Base-by-base conservation (phyloP, 2,888 invertebrate genomes). In the Leucoma salicis region DNA sequence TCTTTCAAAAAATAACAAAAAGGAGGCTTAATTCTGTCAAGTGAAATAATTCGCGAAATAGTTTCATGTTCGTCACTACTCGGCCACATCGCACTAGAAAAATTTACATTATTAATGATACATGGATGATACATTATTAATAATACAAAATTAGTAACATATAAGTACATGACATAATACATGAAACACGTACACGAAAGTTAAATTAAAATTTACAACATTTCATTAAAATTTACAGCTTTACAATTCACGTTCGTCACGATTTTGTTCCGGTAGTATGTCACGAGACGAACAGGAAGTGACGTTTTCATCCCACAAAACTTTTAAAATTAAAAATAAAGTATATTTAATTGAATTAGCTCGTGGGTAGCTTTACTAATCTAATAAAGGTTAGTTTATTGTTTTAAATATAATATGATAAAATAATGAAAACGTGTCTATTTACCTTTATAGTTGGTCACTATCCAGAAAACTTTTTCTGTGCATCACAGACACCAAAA, bases 181-280 rank as follows among this genome's bases (percentile, higher is more conserved):
- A n/a, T n/a, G 18, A 5, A 18, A 18, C 18, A 18, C 18, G 18
- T 18, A 18, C 4, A 7, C 7, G 7, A 18, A 7, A 5, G 7
- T 18, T 7, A 5, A 18, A 5, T 18, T 5, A 3, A 18, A 18
- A 7, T 5, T 25, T 25, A 25, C 4, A 18, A 25, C 10, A 8
- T 25, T 25, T 25, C 6, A 10, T 25, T 25, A n/a, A 8, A 25
- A 5, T 8, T n/a, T 25, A 25, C n/a, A 25, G 25, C 25, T 25
- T 25, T 25, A 32, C n/a, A 32, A 16, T 32, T 32, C 32, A 32
- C 4, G 34, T 34, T 24, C 34, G 34, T 34, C 34, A 34, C 34
- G 34, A 34, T 34, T 34, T 34, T 34, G 10, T 34, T 34, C 24
- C 34, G 34, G 34, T 34, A 34, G 21, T 24, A 34, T 24, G 34